Conservation (phyloP, 2,113 vertebrate species). For the Anolis carolinensis region DNA sequence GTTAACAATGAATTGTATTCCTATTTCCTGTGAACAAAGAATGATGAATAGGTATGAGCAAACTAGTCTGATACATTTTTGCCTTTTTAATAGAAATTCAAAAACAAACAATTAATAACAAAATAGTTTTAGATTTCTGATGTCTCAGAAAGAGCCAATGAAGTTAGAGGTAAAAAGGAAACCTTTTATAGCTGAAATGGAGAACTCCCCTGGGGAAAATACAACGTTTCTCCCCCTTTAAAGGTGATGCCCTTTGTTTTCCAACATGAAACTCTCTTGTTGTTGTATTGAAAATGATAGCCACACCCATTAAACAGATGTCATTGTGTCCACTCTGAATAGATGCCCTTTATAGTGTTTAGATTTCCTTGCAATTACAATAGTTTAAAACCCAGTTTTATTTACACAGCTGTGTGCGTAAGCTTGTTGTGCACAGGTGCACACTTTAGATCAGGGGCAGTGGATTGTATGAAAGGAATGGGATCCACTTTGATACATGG, state of each 20-base stretch:
- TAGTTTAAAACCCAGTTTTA: slow-evolving; percentile 48
- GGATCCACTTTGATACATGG: not conserved
- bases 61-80: not conserved
- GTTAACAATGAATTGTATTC: not conserved
- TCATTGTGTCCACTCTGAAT: not conserved
- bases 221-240: not conserved
- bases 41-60: not conserved
- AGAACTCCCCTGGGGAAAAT: not conserved
- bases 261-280: not conserved
- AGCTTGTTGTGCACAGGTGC: slow-evolving; percentile 15
- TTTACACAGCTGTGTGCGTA: slow-evolving; percentile 64
- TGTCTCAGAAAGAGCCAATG: not conserved
- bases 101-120: not conserved
- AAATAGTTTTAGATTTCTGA: not conserved
- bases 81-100: not conserved
- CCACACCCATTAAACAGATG: slow-evolving; percentile 13
- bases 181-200: not conserved
- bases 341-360: slow-evolving; percentile 46
- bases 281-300: slow-evolving; percentile 40
- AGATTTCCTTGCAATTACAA: slow-evolving; percentile 55
- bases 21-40: not conserved
- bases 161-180: not conserved
- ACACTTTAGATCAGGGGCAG: accelerated
- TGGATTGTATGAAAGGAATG: slow-evolving; percentile 19
- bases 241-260: not conserved